Evolutionary conservation across 2,888 invertebrate species (phyloP), one percentile per base, ranked within the genome.

Genomic region (Eristalinus aeneus): DNA sequence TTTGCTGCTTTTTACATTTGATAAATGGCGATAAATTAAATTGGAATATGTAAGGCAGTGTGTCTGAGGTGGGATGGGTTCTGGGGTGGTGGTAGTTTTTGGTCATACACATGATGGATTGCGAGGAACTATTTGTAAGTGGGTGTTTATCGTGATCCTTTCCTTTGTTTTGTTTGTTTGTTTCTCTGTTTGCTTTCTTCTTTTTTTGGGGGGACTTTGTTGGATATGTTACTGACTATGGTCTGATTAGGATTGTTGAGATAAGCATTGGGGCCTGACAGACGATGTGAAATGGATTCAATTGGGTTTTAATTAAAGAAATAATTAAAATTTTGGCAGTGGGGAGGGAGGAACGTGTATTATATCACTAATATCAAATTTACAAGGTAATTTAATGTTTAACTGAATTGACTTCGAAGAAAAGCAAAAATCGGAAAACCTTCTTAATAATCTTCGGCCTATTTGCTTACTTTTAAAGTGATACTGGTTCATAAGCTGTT

Each of bases 31-130:
- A 67, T 61, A 84, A 74, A 84, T 61, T 84, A 84, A 39, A 67
- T 80, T 85, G 68, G 81, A 68, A 76, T 85, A 81, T 85, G 72
- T 85, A 85, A 72, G 84, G 67, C 75, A 75, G 67, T 80, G 34
- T 63, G 84, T 23, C 65, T 78, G 23, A n/a, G 65, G 61, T 61
- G 67, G 16, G 36, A n/a, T 5, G 53, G 72, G 23, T 11, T 60
- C 54, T 61, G 67, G n/a, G 53, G n/a, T 5, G 53, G 72, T 39
- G 65, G 60, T 73, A 61, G 10, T 64, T 71, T 64, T 58, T 58
- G 46, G 46, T 46, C 46, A 46, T 46, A 46, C 46, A 16, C 46
- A 46, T 46, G 67, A 68, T 53, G 68, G 20, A 68, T 46, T 32
- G 27, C 34, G 32, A 10, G 27, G 16, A 10, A 46, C 22, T 71